A percentile compares a stretch with the other conserved stretches of the same genome.
Evolutionary conservation across 2,113 vertebrate species (phyloP).

Genomic region (Chloebia gouldiae): DNA sequence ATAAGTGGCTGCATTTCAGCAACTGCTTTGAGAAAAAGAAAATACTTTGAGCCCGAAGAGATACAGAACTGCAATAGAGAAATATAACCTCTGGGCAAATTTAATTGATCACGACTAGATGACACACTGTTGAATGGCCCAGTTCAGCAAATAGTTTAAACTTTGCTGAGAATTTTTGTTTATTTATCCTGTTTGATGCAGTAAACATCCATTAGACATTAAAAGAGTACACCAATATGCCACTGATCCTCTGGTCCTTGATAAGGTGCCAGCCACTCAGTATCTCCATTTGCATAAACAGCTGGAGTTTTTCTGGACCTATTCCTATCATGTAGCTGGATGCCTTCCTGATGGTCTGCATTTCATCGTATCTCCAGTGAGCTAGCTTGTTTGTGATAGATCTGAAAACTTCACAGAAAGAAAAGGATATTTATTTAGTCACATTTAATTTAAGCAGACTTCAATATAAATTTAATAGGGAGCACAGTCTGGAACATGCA

Average conservation of each 20-base stretch:
- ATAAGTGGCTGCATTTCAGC: not conserved
- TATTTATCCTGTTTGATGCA: not conserved
- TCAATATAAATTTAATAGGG: not conserved
- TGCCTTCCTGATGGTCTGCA: slow-evolving; percentile 40
- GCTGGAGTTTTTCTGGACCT: slow-evolving; percentile 49
- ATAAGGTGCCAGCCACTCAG: slow-evolving; percentile 41
- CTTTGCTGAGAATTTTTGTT: not conserved
- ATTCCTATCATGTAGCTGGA: slow-evolving; percentile 39
- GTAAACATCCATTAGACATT: slow-evolving; percentile 30
- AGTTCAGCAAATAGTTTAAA: slow-evolving; percentile 9
- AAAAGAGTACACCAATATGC: slow-evolving; percentile 29
- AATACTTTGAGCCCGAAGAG: not conserved
- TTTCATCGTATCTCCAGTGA: not conserved
- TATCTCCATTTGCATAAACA: slow-evolving; percentile 56
- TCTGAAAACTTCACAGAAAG: slow-evolving; percentile 17
- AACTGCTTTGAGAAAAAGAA: slow-evolving; percentile 17
- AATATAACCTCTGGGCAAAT: not conserved
- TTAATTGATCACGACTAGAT: not conserved
- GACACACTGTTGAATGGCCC: not conserved
- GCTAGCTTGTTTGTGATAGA: not conserved
- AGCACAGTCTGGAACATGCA: not conserved
- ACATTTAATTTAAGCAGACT: slow-evolving; percentile 17
- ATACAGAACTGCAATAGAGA: not conserved
- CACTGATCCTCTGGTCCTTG: slow-evolving; percentile 49
- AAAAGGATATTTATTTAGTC: not conserved